phyloP scores from a whole-genome alignment of 2,888 invertebrate species.

The Agriopis leucophaearia region DNA sequence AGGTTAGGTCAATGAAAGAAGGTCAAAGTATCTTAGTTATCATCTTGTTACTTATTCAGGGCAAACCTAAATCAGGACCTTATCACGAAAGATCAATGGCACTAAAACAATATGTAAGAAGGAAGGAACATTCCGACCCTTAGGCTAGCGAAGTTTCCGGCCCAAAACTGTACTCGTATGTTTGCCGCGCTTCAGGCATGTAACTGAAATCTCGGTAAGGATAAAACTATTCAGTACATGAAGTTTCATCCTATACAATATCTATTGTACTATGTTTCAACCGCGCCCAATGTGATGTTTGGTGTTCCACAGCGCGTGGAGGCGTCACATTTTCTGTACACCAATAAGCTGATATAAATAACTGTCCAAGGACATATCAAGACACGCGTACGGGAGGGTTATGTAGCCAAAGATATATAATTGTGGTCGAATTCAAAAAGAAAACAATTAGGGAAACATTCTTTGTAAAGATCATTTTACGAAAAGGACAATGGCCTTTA shows the following conservation, averaged over 20 bases:
- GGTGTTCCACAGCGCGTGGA: too few relatives aligned
- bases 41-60: conserved; percentile 41
- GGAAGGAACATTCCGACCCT: conserved; percentile 44
- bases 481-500: too few relatives aligned
- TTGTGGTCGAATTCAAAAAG: too few relatives aligned
- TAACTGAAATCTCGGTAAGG: conserved; percentile 31
- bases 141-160: conserved; percentile 50
- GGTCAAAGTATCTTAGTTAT: background rate
- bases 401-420: too few relatives aligned
- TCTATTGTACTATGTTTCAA: background rate
- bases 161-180: conserved; percentile 47
- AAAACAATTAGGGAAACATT: too few relatives aligned
- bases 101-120: conserved; percentile 33
- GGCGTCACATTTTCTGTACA: too few relatives aligned
- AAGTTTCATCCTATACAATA: conserved; percentile 5
- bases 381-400: too few relatives aligned
- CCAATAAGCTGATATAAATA: too few relatives aligned
- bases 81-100: conserved; percentile 42
- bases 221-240: conserved; percentile 11
- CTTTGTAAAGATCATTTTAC: too few relatives aligned
- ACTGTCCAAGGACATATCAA: too few relatives aligned
- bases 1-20: background rate
- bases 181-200: conserved; percentile 44
- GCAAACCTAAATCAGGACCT: conserved; percentile 44
- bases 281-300: too few relatives aligned